Evolutionary conservation across 2,113 vertebrate species (phyloP).

Genomic region (Vulpes vulpes): DNA sequence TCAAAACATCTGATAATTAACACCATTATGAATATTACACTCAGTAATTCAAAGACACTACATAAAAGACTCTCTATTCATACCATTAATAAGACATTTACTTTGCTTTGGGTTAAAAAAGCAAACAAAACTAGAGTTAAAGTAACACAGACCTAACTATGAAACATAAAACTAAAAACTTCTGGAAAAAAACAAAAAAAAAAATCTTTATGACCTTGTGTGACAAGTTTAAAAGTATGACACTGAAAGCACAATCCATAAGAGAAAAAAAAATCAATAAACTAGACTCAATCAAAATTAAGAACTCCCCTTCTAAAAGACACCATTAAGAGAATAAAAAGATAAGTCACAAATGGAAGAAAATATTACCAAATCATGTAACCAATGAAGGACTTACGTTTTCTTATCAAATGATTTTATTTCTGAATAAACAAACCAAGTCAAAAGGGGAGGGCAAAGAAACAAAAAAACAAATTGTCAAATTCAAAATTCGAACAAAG

Average conservation of each 20-base stretch:
- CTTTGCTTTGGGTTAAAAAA: background rate
- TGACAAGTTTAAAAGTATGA: background rate
- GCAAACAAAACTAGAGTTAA: slow-evolving; percentile 6
- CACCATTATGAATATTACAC: slow-evolving; percentile 37
- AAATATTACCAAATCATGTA: background rate
- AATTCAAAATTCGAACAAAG: no score
- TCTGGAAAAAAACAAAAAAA: background rate
- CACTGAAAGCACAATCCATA: background rate
- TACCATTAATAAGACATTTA: slow-evolving; percentile 15
- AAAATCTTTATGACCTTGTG: background rate
- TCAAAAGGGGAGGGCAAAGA: background rate
- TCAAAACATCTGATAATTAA: slow-evolving; percentile 10
- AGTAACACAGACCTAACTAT: slow-evolving; percentile 21
- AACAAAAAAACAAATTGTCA: no score
- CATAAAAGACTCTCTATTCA: background rate
- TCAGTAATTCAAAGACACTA: slow-evolving; percentile 27
- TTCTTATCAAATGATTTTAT: no score
- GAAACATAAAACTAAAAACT: slow-evolving; percentile 31
- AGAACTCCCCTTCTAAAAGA: slow-evolving; percentile 21
- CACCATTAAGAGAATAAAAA: background rate
- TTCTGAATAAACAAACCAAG: background rate
- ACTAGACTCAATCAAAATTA: background rate
- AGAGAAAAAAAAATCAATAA: background rate
- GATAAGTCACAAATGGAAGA: background rate
- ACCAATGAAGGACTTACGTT: background rate